These are phyloP conservation scores for Siphlonurus alternatus DNA, from an alignment of 2,888 invertebrate species.

Conservation along the genomic window DNA sequence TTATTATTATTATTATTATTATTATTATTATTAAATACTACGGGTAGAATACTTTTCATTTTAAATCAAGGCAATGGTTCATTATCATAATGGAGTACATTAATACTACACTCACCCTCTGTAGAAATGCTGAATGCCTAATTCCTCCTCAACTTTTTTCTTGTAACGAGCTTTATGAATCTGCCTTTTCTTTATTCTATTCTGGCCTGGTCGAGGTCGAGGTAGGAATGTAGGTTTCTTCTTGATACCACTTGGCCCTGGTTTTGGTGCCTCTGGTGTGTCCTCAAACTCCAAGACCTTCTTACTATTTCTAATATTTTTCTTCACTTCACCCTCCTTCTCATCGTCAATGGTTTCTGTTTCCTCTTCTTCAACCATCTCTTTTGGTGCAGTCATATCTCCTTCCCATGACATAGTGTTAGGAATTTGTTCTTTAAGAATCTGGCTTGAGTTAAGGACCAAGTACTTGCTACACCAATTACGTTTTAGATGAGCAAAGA, in stretches of 20 bases:
- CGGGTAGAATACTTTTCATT: too few species aligned
- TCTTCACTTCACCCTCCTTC: neutral
- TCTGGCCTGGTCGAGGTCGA: neutral
- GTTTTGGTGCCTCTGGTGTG: neutral
- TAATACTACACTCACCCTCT: too few species aligned
- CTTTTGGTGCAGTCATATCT: neutral
- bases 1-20: too few species aligned
- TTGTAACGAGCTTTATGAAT: neutral
- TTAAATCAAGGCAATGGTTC: too few species aligned
- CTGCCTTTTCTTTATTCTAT: neutral
- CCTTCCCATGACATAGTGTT: neutral
- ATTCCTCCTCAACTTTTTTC: too few species aligned
- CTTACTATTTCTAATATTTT: too few species aligned
- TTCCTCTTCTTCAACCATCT: neutral
- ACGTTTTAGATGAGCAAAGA: conserved; percentile 33
- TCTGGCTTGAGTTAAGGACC: neutral
- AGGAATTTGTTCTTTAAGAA: neutral
- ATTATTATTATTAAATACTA: too few species aligned
- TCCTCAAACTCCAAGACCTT: too few species aligned
- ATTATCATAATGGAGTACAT: too few species aligned
- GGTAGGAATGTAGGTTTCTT: neutral
- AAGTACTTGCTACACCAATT: conserved; percentile 12
- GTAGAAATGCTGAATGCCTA: too few species aligned
- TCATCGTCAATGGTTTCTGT: too few species aligned
- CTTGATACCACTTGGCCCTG: neutral